These are phyloP conservation scores for Nipponia nippon DNA, from an alignment of 2,113 vertebrate species.

Conservation along the genomic window DNA sequence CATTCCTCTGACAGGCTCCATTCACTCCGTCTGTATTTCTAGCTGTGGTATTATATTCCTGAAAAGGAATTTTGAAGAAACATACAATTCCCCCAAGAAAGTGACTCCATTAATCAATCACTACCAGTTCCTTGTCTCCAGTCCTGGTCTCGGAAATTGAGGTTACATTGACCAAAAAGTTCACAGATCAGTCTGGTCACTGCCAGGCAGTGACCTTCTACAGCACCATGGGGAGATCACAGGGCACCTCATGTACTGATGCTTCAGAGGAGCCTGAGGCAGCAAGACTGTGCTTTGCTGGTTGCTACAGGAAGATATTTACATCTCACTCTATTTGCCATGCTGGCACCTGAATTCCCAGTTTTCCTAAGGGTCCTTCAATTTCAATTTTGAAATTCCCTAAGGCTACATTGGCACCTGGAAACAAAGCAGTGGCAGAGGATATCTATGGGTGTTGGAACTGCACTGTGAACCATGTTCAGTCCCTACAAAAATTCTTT, in stretches of 20 bases:
- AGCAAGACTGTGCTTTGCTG: not conserved
- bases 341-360: not conserved
- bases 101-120: not conserved
- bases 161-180: not conserved
- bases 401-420: not conserved
- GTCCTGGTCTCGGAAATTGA: not conserved
- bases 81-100: not conserved
- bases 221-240: rapidly evolving
- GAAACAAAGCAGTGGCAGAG: not conserved
- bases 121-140: not conserved
- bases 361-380: not conserved
- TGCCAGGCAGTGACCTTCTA: not conserved
- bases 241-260: not conserved
- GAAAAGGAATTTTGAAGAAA: not conserved
- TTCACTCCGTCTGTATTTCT: not conserved
- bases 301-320: not conserved
- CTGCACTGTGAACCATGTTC: not conserved
- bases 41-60: not conserved
- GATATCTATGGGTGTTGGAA: rapidly evolving
- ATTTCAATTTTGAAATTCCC: not conserved
- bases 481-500: not conserved
- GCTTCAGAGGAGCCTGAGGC: not conserved
- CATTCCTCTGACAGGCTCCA: not conserved
- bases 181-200: not conserved
- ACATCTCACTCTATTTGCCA: not conserved